Evolutionary conservation across 2,888 invertebrate species (phyloP).

Genomic region (Julus scanicus): DNA sequence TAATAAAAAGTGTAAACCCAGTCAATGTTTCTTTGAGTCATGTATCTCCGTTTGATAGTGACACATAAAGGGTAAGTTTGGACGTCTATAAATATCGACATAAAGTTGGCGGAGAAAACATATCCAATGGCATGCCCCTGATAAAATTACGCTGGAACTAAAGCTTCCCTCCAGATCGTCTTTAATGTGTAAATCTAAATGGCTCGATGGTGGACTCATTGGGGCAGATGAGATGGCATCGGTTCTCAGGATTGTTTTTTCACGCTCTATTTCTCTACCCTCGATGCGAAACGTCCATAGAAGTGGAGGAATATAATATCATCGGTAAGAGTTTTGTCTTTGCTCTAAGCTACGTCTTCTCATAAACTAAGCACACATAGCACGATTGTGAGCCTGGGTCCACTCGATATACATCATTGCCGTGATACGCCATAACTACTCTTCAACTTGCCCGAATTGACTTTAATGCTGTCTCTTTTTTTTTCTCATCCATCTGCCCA

Average conservation of each 20-base stretch:
- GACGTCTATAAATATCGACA: slow-evolving; percentile 4
- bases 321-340: background rate
- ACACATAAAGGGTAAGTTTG: background rate
- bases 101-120: background rate
- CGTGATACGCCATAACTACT: slow-evolving; percentile 50
- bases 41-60: background rate
- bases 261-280: slow-evolving; percentile 7
- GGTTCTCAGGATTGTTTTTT: slow-evolving; percentile 45
- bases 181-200: slow-evolving; percentile 30
- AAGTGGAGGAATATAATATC: background rate
- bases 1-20: background rate
- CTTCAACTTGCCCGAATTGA: slow-evolving; percentile 47
- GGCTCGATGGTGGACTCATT: slow-evolving; percentile 43
- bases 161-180: slow-evolving; percentile 34
- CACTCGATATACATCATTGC: slow-evolving; percentile 48
- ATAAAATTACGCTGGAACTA: slow-evolving; percentile 26
- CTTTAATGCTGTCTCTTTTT: slow-evolving; percentile 47
- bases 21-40: background rate
- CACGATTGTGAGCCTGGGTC: slow-evolving; percentile 40
- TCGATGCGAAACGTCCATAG: background rate
- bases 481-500: slow-evolving; percentile 45
- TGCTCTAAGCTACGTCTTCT: slow-evolving; percentile 34
- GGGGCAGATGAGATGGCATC: slow-evolving; percentile 47
- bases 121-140: background rate
- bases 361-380: slow-evolving; percentile 42